Evolutionary conservation across 37 sponge, comb jelly and placozoan genomes (phyloP), one percentile per base, ranked within the genome.

Genomic region (Ianthella basta): DNA sequence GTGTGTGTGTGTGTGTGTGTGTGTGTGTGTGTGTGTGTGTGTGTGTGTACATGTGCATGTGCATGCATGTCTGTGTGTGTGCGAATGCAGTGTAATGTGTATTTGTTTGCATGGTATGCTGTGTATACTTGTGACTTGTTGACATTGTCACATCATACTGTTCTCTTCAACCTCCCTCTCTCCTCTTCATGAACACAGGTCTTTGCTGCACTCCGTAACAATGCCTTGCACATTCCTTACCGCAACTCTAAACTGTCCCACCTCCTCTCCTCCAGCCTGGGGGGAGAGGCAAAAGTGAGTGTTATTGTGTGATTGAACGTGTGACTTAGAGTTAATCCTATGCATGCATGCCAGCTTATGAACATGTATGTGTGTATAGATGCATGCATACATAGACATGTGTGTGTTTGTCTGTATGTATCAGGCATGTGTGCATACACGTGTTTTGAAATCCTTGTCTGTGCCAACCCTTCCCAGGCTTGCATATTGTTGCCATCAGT

Each of bases 401-500:
- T n/a, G n/a, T n/a, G n/a, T n/a, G n/a, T n/a, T n/a, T n/a, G n/a
- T n/a, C n/a, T n/a, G n/a, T n/a, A n/a, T n/a, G n/a, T n/a, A n/a
- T n/a, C n/a, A n/a, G n/a, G n/a, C n/a, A n/a, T n/a, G n/a, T n/a
- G n/a, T n/a, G n/a, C n/a, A n/a, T n/a, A n/a, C n/a, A n/a, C n/a
- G n/a, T n/a, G 50, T 44, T 8, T 10, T 44, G 50, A 44, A 44
- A 44, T 44, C 50, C 50, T 8, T 44, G 50, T 44, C 50, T 44
- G 50, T n/a, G n/a, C n/a, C n/a, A n/a, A n/a, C n/a, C 50, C 50
- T 8, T 33, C 81, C 36, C 64, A 93, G 94, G 91, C 91, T 0
- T 93, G 94, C 33, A 84, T 93, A 80, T 93, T 93, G 91, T 93
- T 38, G 90, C 87, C 27, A 66, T 93, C 40, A 93, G 94, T 90